Evolutionary conservation across 2,888 invertebrate species (phyloP), one percentile per base, ranked within the genome.

Genomic region (Schrankia costaestrigalis): DNA sequence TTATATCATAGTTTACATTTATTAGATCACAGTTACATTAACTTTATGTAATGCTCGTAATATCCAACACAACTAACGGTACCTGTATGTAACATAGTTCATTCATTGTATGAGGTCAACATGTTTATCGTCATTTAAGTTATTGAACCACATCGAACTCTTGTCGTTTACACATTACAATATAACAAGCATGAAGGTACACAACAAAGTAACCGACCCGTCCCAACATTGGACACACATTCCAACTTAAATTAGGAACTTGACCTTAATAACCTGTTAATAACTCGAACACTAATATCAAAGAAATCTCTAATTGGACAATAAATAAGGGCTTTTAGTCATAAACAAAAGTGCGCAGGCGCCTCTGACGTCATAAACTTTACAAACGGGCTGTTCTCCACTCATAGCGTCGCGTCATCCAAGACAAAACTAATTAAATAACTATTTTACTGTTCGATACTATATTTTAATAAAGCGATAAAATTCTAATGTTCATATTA

Each of bases 401-500:
- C 39, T 38, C 8, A 26, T 26, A 32, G 36, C 41, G 10, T 24
- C 23, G 22, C 19, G 21, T 8, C n/a, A 21, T 23, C 24, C 22
- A 10, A 24, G 34, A 43, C 43, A 59, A 41, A 40, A 22, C 11
- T 14, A 42, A 35, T 51, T 47, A 56, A 46, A 46, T 46, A 27
- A 36, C 26, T 45, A 42, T 50, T 59, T 44, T 39, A 56, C 45
- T 37, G 46, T 44, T 41, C 46, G 37, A 51, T 54, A 25, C 3
- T 34, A 46, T 41, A 53, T 43, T 39, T 42, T 54, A 59, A 59
- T 58, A 35, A 50, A 58, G 50, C 31, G 18, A 34, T 57, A 38
- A 52, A 48, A 37, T 31, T 29, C 23, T 23, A 23, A 23, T 11
- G 11, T 21, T 21, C 11, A 11, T 23, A n/a, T 11, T n/a, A n/a